phyloP scores from a whole-genome alignment of 2,797 vertebrate species.

The Gila robusta region DNA sequence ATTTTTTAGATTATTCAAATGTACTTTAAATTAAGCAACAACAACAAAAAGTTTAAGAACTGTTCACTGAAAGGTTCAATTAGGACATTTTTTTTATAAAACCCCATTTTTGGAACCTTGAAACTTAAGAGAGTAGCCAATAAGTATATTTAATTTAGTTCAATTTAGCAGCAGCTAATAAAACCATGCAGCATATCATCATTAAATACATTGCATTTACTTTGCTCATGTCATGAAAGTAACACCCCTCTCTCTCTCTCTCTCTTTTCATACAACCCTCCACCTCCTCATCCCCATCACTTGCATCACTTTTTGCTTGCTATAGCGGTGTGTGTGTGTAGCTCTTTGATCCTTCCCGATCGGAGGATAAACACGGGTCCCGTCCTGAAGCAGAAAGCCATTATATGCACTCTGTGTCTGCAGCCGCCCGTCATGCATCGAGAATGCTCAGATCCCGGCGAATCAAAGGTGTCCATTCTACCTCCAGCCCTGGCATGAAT shows the following conservation, averaged over 20 bases:
- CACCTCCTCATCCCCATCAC: constrained; percentile 23
- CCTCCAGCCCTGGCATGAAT: constrained; percentile 75
- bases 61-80: background rate
- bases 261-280: constrained; percentile 17
- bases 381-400: constrained; percentile 73
- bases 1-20: background rate
- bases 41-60: background rate
- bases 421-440: constrained; percentile 76
- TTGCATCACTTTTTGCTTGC: constrained; percentile 60
- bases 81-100: background rate
- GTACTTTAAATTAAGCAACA: background rate
- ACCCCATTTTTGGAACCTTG: background rate
- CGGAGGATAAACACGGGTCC: constrained; percentile 64
- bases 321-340: constrained; percentile 59
- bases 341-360: constrained; percentile 72
- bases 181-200: background rate
- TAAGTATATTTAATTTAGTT: background rate
- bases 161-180: constrained; percentile 3
- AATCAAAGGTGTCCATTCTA: constrained; percentile 78
- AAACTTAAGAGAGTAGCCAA: background rate
- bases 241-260: background rate
- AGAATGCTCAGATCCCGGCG: constrained; percentile 72
- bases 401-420: constrained; percentile 74
- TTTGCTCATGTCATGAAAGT: constrained; percentile 8
- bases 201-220: constrained; percentile 25